Percentiles rank a stretch among this genome's conserved stretches.
Evolutionary conservation across 2,113 vertebrate genomes (phyloP).

Genomic region (Lepus timidus): DNA sequence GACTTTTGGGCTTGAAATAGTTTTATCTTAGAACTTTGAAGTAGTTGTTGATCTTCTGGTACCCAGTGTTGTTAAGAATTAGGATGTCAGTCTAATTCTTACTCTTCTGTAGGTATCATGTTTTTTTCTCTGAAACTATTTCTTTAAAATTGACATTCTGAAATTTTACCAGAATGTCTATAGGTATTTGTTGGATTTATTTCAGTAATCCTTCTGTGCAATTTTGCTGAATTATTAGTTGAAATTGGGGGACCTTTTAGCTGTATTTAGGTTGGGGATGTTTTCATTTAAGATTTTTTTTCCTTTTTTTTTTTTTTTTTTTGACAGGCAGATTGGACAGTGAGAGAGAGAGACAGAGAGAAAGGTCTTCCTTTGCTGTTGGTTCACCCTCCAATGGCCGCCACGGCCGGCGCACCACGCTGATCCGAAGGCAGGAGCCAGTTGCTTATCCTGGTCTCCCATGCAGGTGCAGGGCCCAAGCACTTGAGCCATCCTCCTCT

Average conservation of each 20-base stretch:
- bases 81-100: background rate
- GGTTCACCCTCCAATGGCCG: too few relatives aligned
- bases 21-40: slow-evolving; percentile 48
- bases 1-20: slow-evolving; percentile 39
- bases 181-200: background rate
- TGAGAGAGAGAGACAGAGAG: too few relatives aligned
- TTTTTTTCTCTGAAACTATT: slow-evolving; percentile 2
- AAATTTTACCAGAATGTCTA: slow-evolving; percentile 6
- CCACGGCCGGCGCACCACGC: too few relatives aligned
- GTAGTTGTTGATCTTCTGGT: background rate
- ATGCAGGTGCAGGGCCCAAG: too few relatives aligned
- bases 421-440: too few relatives aligned
- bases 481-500: too few relatives aligned
- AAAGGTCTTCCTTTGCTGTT: too few relatives aligned
- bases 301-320: too few relatives aligned
- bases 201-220: background rate
- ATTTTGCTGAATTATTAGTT: background rate
- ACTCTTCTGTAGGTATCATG: background rate
- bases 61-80: slow-evolving; percentile 25
- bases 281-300: slow-evolving; percentile 28
- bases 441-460: too few relatives aligned
- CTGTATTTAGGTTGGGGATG: background rate
- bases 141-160: background rate
- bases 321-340: too few relatives aligned
- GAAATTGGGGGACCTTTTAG: background rate